Conservation (phyloP, 1,140 invertebrate species). For the Pararge aegeria region DNA sequence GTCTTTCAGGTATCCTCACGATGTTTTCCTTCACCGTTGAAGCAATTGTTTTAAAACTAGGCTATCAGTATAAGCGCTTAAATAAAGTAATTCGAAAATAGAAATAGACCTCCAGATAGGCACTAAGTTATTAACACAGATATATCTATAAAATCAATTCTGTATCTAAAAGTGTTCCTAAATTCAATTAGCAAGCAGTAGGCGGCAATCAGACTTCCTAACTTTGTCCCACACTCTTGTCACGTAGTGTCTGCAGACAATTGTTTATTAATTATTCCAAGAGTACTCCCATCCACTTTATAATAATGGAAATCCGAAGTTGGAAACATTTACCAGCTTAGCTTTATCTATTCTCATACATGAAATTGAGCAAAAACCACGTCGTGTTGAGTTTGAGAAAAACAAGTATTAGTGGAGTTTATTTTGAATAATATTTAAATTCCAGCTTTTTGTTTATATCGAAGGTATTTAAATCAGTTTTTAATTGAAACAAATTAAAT, state of each 20-base stretch:
- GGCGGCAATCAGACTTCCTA: constrained; percentile 23
- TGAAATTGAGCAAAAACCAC: not conserved
- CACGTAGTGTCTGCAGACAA: constrained; percentile 36
- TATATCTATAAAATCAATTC: not conserved
- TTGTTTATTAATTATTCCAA: constrained; percentile 44
- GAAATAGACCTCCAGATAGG: not conserved
- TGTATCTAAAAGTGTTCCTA: constrained; percentile 3
- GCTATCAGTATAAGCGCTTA: too few species aligned
- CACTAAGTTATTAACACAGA: not conserved
- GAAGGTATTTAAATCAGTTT: too few species aligned
- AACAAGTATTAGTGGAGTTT: not conserved
- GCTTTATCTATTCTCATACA: constrained; percentile 6
- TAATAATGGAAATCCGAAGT: constrained; percentile 31
- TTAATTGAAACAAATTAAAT: too few species aligned
- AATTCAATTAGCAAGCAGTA: constrained; percentile 25
- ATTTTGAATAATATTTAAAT: too few species aligned
- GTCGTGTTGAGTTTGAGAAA: not conserved
- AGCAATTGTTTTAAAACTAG: too few species aligned
- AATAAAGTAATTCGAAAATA: not conserved
- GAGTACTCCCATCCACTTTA: constrained; percentile 30
- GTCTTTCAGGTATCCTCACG: too few species aligned
- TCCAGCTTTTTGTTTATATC: too few species aligned
- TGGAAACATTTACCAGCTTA: constrained; percentile 31
- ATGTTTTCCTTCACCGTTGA: too few species aligned
- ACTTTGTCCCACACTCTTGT: constrained; percentile 26